Conservation (phyloP, 2,797 vertebrate genomes). For the Ciconia nigra region DNA sequence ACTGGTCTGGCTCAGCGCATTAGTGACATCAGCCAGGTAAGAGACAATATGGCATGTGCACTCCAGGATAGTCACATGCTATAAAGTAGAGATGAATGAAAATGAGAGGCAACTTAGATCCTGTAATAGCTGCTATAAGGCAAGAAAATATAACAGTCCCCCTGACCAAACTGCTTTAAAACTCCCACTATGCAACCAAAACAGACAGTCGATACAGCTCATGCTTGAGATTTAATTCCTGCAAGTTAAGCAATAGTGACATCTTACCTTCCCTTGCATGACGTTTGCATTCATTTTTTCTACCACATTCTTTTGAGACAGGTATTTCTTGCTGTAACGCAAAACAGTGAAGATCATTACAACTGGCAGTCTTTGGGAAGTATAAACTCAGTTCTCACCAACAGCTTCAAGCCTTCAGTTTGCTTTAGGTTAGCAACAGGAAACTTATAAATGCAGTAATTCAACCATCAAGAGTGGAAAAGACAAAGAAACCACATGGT, state of each 20-base stretch:
- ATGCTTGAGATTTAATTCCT: neutral
- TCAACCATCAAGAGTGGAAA: neutral
- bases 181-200: too few relatives aligned
- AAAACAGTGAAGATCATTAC: neutral
- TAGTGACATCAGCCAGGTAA: conserved; percentile 98
- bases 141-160: fast-evolving
- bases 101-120: neutral
- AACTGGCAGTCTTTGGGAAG: neutral
- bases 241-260: neutral
- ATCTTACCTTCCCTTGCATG: conserved; percentile 92
- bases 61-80: conserved; percentile 95
- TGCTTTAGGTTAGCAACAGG: neutral
- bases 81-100: neutral
- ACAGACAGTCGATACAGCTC: neutral
- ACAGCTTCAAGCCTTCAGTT: neutral
- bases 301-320: conserved; percentile 96
- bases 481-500: neutral
- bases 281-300: conserved; percentile 96
- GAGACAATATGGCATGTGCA: conserved; percentile 97
- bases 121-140: neutral
- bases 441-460: neutral
- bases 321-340: conserved; percentile 91
- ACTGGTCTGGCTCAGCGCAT: conserved; percentile 88
- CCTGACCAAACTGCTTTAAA: neutral
- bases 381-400: neutral